These are phyloP conservation scores for Ophthalmolycus amberensis DNA, from an alignment of 2,113 vertebrate species.

Conservation along the genomic window DNA sequence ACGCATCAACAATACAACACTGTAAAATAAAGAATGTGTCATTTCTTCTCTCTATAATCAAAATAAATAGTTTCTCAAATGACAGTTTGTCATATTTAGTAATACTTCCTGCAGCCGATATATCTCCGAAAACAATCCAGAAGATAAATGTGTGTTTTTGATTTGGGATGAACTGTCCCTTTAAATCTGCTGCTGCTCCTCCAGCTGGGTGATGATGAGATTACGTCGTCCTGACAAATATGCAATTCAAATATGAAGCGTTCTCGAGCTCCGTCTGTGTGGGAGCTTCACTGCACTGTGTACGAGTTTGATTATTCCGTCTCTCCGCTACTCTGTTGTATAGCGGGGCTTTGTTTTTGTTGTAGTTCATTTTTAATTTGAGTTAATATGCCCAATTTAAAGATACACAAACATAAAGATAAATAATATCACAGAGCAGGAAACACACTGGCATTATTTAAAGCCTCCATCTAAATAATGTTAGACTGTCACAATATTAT, in stretches of 20 bases:
- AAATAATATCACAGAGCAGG: too few species aligned
- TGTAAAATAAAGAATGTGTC: too few species aligned
- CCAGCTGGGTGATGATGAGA: conserved; percentile 25
- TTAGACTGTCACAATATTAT: background rate
- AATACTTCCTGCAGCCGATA: background rate
- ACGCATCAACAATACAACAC: background rate
- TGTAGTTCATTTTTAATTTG: too few species aligned
- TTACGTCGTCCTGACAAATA: conserved; percentile 14
- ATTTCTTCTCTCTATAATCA: background rate
- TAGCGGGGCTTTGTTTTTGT: background rate
- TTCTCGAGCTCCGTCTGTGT: conserved; percentile 1
- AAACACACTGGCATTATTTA: too few species aligned
- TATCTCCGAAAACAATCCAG: too few species aligned
- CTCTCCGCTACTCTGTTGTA: background rate
- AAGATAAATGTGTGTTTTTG: too few species aligned
- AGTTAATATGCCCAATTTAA: too few species aligned
- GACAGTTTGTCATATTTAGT: background rate
- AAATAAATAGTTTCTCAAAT: background rate
- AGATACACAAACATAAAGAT: too few species aligned
- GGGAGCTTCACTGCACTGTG: background rate
- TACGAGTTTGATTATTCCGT: background rate
- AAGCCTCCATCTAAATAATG: too few species aligned
- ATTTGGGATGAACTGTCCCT: background rate
- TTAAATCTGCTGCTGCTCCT: background rate
- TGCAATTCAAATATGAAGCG: background rate